Evolutionary conservation across 2,888 invertebrate species (phyloP), one percentile per base, ranked within the genome.

Genomic region (Cataglyphis livida): DNA sequence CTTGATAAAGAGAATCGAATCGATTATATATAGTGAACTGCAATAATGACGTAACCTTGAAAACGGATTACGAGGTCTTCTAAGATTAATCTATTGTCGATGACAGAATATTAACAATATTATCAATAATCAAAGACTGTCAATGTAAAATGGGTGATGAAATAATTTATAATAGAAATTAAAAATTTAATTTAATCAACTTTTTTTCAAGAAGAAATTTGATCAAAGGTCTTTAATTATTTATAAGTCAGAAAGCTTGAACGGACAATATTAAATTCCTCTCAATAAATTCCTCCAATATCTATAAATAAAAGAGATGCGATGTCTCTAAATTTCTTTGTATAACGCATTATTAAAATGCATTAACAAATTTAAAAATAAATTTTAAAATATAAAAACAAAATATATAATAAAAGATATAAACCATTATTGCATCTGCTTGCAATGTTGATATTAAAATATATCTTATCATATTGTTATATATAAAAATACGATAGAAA

Each of bases 11-110:
- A 65, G 38, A 66, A 78, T 59, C 18, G 65, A 21, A 21, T 18
- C 41, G 54, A 66, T 76, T 66, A 28, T 35, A 44, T 10, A 51
- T 12, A 4, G 28, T 21, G 41, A 66, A 59, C 28, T 57, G 32
- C 21, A 78, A 68, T 57, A 68, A 59, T 35, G 21, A 4, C 28
- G 32, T 21, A 66, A 59, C 21, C n/a, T n/a, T 38, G 57, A 57
- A 44, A 6, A 66, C 2, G 15, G 41, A 78, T 59, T 65, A 57
- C 12, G 12, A 12, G n/a, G 10, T 44, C 21, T 59, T 25, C 18
- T 15, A 76, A 66, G 15, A 66, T 66, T 41, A 28, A 41, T 66
- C 18, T 28, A 28, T 51, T 51, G 28, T 15, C 51, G 21, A 28
- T 54, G 41, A n/a, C 6, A 12, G 12, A 25, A 38, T 12, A 7